Evolutionary conservation across 2,113 vertebrate genomes (phyloP), one percentile per base, ranked within the genome.

Genomic region (Nothocercus nigrocapillus): DNA sequence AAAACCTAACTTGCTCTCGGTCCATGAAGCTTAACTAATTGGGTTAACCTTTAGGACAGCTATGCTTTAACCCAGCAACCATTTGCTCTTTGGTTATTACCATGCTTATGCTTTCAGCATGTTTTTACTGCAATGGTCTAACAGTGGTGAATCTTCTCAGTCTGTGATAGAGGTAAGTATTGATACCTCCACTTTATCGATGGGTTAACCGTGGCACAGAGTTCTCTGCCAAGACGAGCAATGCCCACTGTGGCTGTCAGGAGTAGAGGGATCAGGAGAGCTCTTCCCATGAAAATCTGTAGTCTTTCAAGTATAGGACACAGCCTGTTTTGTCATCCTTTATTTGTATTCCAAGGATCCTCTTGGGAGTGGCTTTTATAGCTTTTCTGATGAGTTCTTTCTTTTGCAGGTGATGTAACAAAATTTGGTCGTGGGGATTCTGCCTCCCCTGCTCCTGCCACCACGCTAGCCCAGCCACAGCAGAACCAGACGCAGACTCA

Each of bases 351-450:
- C 58, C 79, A 58, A 87, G 30, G 69, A 38, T 88, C 45, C 20
- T 36, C 49, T 24, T 20, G 30, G 30, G 24, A 56, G 34, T 47
- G 2, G 15, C 16, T 81, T 49, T 45, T 54, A 13, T 32, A 58
- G 56, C 34, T 93, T 93, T 81, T 88, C 72, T 93, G 63, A 94
- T 73, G 11, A 12, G 15, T 74, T 80, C 4, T 4, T 88, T 82
- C 34, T 95, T 89, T 73, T 32, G 0, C 90, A 99, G 99, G 99
- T 97, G 99, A 99, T 7, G 97, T 99, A 58, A 98, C 99, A 27
- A 99, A 99, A 91, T 99, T 99, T 97, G 99, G 99, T 90, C 98
- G 99, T 59, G 99, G 98, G 59, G 99, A 99, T 93, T 98, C 99
- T 44, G 98, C 99, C 25, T 99, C 99, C 49, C 99, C 99, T 27